phyloP scores from a whole-genome alignment of 2,113 vertebrate genomes.

The Gymnogyps californianus region DNA sequence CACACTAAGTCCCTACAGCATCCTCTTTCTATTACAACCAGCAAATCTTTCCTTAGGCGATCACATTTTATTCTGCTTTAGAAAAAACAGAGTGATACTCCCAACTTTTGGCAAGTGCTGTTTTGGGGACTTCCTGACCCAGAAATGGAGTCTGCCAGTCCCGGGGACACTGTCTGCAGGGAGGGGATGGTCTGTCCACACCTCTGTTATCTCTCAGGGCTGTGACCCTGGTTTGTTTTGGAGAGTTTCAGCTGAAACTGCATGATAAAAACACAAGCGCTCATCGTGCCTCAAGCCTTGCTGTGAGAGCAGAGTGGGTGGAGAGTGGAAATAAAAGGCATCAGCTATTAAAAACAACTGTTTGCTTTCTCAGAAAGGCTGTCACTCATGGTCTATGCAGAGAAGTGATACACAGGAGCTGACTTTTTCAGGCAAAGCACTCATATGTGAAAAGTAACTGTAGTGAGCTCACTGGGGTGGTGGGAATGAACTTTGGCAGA shows the following conservation, averaged over 20 bases:
- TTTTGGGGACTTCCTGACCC: background rate
- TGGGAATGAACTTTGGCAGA: background rate
- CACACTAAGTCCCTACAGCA: background rate
- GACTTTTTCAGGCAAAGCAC: background rate
- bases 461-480: background rate
- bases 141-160: background rate
- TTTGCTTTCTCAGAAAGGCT: background rate
- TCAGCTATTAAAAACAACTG: background rate
- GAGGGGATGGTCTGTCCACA: background rate
- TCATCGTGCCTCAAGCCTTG: background rate
- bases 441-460: background rate
- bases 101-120: background rate
- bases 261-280: background rate
- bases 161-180: background rate
- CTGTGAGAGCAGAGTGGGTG: background rate
- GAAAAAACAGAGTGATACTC: background rate
- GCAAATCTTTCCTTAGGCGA: background rate
- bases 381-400: background rate
- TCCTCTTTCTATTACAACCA: background rate
- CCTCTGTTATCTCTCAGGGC: background rate
- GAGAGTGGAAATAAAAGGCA: background rate
- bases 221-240: background rate
- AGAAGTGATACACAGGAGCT: accelerated
- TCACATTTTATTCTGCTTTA: background rate
- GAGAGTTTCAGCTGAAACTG: background rate